phyloP scores from a whole-genome alignment of 1,140 invertebrate genomes.

The Drosophila nigromelanica region DNA sequence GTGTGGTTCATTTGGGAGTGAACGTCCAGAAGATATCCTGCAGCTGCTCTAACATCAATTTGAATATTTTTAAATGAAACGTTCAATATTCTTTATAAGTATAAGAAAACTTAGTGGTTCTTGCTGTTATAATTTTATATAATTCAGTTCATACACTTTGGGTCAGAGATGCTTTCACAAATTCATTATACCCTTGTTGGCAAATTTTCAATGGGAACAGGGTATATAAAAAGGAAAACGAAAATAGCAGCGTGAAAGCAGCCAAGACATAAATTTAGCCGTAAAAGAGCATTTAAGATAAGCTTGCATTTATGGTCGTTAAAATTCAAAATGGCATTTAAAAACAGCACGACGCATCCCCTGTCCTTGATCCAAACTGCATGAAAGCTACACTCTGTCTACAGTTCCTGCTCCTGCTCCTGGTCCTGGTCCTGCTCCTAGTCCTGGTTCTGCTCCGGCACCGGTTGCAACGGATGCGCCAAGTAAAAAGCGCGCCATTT shows the following conservation, averaged over 20 bases:
- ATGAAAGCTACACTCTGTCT: slow-evolving; percentile 28
- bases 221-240: slow-evolving; percentile 14
- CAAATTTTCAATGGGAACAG: not conserved
- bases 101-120: too few relatives aligned
- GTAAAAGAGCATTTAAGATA: slow-evolving; percentile 83
- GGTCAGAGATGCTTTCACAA: too few relatives aligned
- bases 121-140: too few relatives aligned
- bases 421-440: too few relatives aligned
- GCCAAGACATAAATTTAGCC: slow-evolving; percentile 72
- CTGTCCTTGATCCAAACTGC: slow-evolving; percentile 41
- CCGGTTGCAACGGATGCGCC: slow-evolving; percentile 70
- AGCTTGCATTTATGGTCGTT: slow-evolving; percentile 82
- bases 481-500: slow-evolving; percentile 80
- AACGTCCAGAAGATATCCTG: too few relatives aligned
- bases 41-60: too few relatives aligned
- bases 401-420: too few relatives aligned
- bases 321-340: slow-evolving; percentile 81
- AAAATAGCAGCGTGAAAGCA: not conserved
- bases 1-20: too few relatives aligned
- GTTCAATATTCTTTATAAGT: too few relatives aligned
- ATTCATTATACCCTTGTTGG: too few relatives aligned
- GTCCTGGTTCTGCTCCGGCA: not conserved
- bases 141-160: too few relatives aligned
- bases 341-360: slow-evolving; percentile 48
- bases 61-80: too few relatives aligned